These are phyloP conservation scores for Calameuta pallipes DNA, from an alignment of 2,888 invertebrate species.

Conservation along the genomic window DNA sequence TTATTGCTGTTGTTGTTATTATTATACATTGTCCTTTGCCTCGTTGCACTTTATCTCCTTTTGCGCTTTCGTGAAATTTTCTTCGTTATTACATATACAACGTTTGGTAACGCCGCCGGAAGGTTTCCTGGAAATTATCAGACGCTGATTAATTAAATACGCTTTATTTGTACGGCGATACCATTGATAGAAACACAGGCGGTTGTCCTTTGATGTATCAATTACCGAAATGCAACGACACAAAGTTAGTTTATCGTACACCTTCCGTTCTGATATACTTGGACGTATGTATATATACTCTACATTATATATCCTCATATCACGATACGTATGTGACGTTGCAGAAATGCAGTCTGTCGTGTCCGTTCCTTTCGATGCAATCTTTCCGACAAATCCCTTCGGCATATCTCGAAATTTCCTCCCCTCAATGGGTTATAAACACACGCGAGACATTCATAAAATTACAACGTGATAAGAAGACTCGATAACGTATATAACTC, in stretches of 20 bases:
- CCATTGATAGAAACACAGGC: conserved; percentile 11
- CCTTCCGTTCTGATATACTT: background rate
- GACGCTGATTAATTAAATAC: background rate
- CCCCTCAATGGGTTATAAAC: background rate
- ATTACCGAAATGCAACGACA: conserved; percentile 34
- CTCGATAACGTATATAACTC: background rate
- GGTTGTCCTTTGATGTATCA: conserved; percentile 43
- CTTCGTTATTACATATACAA: background rate
- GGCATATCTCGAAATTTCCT: background rate
- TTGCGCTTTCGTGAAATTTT: background rate
- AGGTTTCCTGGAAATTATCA: background rate
- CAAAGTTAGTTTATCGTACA: background rate
- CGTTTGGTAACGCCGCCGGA: background rate
- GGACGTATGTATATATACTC: background rate
- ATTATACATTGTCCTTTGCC: background rate
- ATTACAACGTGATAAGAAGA: background rate
- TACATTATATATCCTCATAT: background rate
- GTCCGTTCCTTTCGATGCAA: background rate
- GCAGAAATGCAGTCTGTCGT: background rate
- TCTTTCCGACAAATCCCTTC: background rate
- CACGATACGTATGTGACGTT: background rate
- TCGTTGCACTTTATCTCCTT: background rate
- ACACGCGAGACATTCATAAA: background rate
- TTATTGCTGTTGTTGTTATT: background rate
- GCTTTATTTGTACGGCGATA: conserved; percentile 7